These are phyloP conservation scores for Psettodes erumei DNA, from an alignment of 2,113 vertebrate species.

Conservation along the genomic window DNA sequence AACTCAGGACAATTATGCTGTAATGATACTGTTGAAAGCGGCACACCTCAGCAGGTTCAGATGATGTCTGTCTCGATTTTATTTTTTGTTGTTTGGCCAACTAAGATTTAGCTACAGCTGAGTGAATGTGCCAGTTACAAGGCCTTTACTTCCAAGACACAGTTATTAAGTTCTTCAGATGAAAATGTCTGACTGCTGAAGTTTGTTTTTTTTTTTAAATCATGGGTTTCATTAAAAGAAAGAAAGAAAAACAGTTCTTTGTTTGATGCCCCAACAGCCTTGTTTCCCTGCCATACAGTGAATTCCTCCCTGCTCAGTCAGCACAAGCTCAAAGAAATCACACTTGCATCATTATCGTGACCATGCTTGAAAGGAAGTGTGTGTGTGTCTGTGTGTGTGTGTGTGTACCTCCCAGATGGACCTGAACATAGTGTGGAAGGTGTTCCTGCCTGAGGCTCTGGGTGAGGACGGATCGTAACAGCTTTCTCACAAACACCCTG, in stretches of 20 bases:
- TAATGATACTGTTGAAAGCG: too few relatives aligned
- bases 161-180: neutral
- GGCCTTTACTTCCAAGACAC: neutral
- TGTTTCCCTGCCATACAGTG: neutral
- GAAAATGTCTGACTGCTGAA: neutral
- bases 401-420: conserved; percentile 45
- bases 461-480: conserved; percentile 48
- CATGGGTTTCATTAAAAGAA: too few relatives aligned
- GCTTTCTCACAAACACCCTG: conserved; percentile 44
- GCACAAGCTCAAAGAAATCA: conserved; percentile 5
- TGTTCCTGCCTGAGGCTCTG: conserved; percentile 53
- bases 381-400: conserved; percentile 9
- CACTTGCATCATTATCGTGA: neutral
- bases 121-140: neutral
- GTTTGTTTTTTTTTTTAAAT: too few relatives aligned
- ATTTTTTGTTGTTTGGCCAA: neutral
- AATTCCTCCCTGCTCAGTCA: neutral
- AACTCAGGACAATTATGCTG: too few relatives aligned
- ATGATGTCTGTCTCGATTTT: neutral
- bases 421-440: conserved; percentile 41
- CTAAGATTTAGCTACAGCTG: neutral
- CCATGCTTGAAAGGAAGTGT: conserved; percentile 24
- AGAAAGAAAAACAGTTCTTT: too few relatives aligned
- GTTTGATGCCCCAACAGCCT: neutral
- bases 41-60: neutral